Evolutionary conservation across 2,888 invertebrate genomes (phyloP).

Genomic region (Subacronicta megacephala): DNA sequence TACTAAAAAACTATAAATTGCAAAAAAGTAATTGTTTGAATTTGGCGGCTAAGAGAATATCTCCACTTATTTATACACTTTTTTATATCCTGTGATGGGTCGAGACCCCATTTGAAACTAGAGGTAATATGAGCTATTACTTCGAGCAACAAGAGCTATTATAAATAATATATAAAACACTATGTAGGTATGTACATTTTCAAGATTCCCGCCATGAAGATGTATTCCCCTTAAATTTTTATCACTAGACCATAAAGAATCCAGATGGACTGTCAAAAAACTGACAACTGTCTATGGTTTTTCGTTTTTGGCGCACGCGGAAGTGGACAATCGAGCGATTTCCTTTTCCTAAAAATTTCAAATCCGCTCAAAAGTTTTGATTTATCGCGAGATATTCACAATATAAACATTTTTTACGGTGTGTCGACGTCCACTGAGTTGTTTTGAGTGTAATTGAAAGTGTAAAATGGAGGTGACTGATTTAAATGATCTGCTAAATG

Average conservation of each 20-base stretch:
- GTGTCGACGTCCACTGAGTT: not conserved
- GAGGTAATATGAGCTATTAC: too few species aligned
- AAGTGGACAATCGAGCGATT: conserved; percentile 78
- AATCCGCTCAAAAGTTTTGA: conserved; percentile 66
- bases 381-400: conserved; percentile 24
- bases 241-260: conserved; percentile 22
- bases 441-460: conserved; percentile 11
- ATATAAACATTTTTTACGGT: conserved; percentile 11
- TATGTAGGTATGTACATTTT: too few species aligned
- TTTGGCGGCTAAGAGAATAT: too few species aligned
- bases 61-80: too few species aligned
- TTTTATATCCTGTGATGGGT: too few species aligned
- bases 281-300: conserved; percentile 63
- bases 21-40: too few species aligned
- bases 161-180: too few species aligned
- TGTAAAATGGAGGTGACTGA: conserved; percentile 81
- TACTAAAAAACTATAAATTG: too few species aligned
- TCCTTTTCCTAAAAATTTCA: conserved; percentile 82
- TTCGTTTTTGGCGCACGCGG: conserved; percentile 82
- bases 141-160: too few species aligned
- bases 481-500: conserved; percentile 81
- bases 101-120: too few species aligned
- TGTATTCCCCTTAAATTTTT: not conserved
- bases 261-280: conserved; percentile 25
- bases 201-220: not conserved